Evolutionary conservation across 2,797 vertebrate genomes (phyloP), one percentile per base, ranked within the genome.

Genomic region (Melanogrammus aeglefinus): DNA sequence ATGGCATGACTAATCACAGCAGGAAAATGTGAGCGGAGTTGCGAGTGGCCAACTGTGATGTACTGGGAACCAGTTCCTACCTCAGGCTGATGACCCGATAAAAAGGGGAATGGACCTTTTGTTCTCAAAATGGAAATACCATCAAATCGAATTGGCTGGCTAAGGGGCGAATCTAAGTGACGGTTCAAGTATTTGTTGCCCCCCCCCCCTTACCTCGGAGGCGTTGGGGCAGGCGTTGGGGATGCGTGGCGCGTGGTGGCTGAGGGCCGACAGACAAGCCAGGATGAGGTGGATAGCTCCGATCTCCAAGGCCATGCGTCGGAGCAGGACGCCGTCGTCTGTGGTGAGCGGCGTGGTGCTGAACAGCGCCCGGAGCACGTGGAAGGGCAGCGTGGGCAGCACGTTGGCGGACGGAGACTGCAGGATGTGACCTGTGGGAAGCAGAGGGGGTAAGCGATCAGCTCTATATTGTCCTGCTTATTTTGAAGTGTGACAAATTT

Each of bases 401-500:
- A 99, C 98, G 0, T 97, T 99, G 76, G 98, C 98, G 1, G 98
- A 99, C 0, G 98, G 97, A 74, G 97, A 99, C 78, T 99, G 98
- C 78, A 99, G 94, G 90, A 99, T 99, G 35, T 99, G 98, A 92
- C 97, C 98, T 99, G 75, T 31, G 57, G 73, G n/a, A 66, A 82
- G 36, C 76, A 41, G 77, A 33, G 79, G 76, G 72, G 12, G 41
- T 21, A 51, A 51, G 47, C 0, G 4, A 21, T 51, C 4, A 16
- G 47, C 16, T 51, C 3, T 51, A 16, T 3, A 13, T 18, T 8
- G 31, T 35, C 18, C 35, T 3, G 31, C 31, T 33, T 33, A 33
- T 33, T 33, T 33, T 3, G n/a, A 51, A 51, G 31, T 21, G 38
- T 39, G 38, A 47, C 44, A 14, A 16, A 14, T 13, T 18, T 47